Percentiles rank a stretch among this genome's conserved stretches.
These are phyloP conservation scores for Chrysotoxum bicinctum DNA, from an alignment of 2,888 invertebrate species.

Conservation along the genomic window DNA sequence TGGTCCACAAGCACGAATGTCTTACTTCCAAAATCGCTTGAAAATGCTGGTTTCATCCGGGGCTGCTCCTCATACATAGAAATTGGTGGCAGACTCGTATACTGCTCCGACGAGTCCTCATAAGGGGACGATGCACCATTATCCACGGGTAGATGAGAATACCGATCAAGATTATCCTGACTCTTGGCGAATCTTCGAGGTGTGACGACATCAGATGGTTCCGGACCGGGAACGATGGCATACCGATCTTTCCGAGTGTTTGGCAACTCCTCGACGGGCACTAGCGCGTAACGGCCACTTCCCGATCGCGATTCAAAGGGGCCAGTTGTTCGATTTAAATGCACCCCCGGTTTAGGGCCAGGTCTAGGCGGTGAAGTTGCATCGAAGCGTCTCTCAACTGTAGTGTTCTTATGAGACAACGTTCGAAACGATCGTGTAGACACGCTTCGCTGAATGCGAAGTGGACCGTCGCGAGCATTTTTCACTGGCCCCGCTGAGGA, in stretches of 20 bases:
- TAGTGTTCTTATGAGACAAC: slow-evolving; percentile 66
- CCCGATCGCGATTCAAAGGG: slow-evolving; percentile 76
- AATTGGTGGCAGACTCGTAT: slow-evolving; percentile 79
- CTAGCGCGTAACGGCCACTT: slow-evolving; percentile 83
- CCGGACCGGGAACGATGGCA: slow-evolving; percentile 79
- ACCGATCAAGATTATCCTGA: slow-evolving; percentile 79
- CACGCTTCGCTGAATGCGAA: slow-evolving; percentile 81
- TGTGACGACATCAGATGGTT: slow-evolving; percentile 74
- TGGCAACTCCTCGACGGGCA: slow-evolving; percentile 82
- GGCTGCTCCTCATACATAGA: slow-evolving; percentile 72
- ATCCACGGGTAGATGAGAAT: slow-evolving; percentile 73
- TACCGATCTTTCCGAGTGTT: slow-evolving; percentile 76
- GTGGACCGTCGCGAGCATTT: slow-evolving; percentile 80
- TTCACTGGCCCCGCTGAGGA: slow-evolving; percentile 58
- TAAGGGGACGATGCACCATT: slow-evolving; percentile 78
- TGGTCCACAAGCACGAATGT: slow-evolving; percentile 83
- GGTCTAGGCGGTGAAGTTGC: slow-evolving; percentile 66
- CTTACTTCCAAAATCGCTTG: slow-evolving; percentile 81
- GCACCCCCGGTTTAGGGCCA: slow-evolving; percentile 56
- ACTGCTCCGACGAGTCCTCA: slow-evolving; percentile 78
- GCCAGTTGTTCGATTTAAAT: slow-evolving; percentile 70
- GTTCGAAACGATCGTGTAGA: slow-evolving; percentile 80
- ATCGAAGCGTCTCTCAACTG: slow-evolving; percentile 73
- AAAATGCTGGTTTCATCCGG: slow-evolving; percentile 80
- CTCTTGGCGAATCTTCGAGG: slow-evolving; percentile 81